These are phyloP conservation scores for Drosophila sp. DNA, from an alignment of 1,140 invertebrate genomes.

Conservation along the genomic window DNA sequence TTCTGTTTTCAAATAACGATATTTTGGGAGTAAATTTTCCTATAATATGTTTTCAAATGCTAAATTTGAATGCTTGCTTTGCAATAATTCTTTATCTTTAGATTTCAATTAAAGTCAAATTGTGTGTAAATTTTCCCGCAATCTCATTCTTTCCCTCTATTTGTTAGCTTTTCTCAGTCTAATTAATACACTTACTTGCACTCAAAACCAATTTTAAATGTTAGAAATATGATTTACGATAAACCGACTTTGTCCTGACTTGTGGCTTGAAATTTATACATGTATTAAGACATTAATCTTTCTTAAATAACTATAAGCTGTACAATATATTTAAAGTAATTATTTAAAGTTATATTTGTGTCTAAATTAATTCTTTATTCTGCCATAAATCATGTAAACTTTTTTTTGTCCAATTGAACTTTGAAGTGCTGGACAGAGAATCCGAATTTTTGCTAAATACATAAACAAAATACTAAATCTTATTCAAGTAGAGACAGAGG, in stretches of 20 bases:
- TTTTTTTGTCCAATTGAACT: neutral
- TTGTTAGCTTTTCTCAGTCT: too few species aligned
- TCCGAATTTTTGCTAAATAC: constrained; percentile 6
- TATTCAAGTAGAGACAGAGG: constrained; percentile 31
- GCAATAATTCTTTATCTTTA: too few species aligned
- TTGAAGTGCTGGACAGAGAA: neutral
- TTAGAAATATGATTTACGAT: neutral
- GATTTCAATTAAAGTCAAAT: too few species aligned
- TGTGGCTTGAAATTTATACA: neutral
- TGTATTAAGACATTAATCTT: neutral
- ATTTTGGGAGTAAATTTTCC: too few species aligned
- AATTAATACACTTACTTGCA: too few species aligned
- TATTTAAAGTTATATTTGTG: neutral
- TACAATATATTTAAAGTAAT: neutral
- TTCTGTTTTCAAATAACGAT: too few species aligned
- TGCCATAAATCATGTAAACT: neutral
- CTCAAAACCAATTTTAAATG: too few species aligned
- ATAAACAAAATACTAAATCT: constrained; percentile 13
- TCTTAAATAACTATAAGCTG: neutral
- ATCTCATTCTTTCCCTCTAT: too few species aligned
- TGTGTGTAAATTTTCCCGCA: too few species aligned
- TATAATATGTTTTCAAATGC: too few species aligned
- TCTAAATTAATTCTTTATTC: neutral
- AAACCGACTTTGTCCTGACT: neutral
- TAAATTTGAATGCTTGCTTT: too few species aligned